Evolutionary conservation across 2,797 vertebrate genomes (phyloP).

Genomic region (Periparus ater): DNA sequence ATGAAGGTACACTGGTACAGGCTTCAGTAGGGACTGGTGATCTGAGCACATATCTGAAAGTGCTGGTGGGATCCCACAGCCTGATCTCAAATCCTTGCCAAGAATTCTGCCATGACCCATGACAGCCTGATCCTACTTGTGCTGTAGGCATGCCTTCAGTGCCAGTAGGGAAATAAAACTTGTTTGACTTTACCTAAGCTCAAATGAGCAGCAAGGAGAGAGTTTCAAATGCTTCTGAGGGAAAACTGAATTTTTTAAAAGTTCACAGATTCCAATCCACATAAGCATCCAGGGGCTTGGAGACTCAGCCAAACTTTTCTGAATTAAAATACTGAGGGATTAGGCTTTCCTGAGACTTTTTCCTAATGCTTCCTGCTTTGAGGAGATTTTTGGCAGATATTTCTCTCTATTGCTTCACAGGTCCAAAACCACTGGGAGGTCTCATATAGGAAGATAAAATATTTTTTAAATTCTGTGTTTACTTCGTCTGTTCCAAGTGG

Average conservation of each 20-base stretch:
- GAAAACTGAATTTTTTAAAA: not conserved
- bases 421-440: not conserved
- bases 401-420: not conserved
- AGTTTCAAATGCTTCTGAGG: not conserved
- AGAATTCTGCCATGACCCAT: not conserved
- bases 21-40: not conserved
- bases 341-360: constrained; percentile 31
- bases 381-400: not conserved
- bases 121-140: not conserved
- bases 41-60: not conserved
- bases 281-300: not conserved
- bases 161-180: not conserved
- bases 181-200: not conserved
- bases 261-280: not conserved
- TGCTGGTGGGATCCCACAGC: not conserved
- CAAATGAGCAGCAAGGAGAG: not conserved
- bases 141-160: not conserved
- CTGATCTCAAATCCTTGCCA: not conserved
- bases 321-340: constrained; percentile 29
- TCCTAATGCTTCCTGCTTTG: constrained; percentile 34
- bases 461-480: constrained; percentile 4
- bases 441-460: not conserved
- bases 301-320: constrained; percentile 18
- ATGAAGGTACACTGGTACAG: not conserved
- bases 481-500: not conserved